Conservation (phyloP, 2,113 vertebrate genomes). For the Madoqua kirkii region DNA sequence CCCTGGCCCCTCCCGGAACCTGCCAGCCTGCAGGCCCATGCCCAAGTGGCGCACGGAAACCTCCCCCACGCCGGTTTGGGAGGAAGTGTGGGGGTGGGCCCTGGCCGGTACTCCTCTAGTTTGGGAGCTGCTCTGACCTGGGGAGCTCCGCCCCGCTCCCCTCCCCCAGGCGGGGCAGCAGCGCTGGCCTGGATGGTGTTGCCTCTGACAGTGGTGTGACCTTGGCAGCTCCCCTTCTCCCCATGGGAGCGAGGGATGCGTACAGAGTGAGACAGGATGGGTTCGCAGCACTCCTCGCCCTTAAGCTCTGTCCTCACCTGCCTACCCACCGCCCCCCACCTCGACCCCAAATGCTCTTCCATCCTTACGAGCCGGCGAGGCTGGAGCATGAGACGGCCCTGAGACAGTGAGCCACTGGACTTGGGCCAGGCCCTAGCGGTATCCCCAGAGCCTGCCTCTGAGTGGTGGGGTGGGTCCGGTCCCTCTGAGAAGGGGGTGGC, state of each 20-base stretch:
- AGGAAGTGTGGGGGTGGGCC: background rate
- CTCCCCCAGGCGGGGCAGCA: background rate
- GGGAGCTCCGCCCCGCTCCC: background rate
- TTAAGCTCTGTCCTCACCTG: background rate
- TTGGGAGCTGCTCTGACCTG: background rate
- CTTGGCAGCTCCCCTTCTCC: background rate
- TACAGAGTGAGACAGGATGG: background rate
- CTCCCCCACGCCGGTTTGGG: background rate
- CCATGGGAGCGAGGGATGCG: fast-evolving
- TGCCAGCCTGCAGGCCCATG: background rate
- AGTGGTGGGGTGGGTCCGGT: fast-evolving
- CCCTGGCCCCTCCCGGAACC: background rate
- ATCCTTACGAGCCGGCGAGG: background rate
- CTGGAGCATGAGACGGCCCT: background rate
- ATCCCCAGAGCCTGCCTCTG: background rate
- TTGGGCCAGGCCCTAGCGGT: background rate
- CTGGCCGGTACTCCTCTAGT: too few species aligned
- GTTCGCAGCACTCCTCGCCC: background rate
- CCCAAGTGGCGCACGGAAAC: background rate
- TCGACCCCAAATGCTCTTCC: too few species aligned
- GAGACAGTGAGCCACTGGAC: background rate
- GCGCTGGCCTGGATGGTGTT: background rate
- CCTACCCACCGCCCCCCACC: too few species aligned
- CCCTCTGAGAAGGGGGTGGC: background rate
- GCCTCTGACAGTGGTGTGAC: background rate